Evolutionary conservation across 2,113 vertebrate species (phyloP), one percentile per base, ranked within the genome.

Genomic region (Condylura cristata): DNA sequence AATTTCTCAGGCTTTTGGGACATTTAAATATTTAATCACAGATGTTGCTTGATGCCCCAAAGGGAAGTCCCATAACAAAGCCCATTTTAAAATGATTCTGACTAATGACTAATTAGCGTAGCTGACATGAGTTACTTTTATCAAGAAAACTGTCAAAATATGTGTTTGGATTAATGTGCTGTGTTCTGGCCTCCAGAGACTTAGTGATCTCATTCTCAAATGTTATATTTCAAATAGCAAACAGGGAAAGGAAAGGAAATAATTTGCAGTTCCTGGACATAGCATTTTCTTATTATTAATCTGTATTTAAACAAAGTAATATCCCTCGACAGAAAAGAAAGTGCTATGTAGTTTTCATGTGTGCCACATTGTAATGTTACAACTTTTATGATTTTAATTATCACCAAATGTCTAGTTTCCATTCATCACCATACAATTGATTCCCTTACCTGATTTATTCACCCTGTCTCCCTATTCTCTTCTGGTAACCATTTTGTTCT

Each of bases 1-100:
- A 95, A 65, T 80, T 86, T 94, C 63, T 90, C 8, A 3, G 74
- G 75, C 28, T 65, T 94, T 86, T 60, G 32, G 90, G 37, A 34
- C 17, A 41, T 32, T 46, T 2, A 74, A 81, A 66, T 60, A 81
- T 37, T 66, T 71, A 70, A 44, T 83, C 37, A 24, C 6, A 85
- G n/a, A 6, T 56, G 24, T 30, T 10, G 37, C 51, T 6, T 32
- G 12, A 85, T 39, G 48, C 2, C 18, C 74, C 13, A 56, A 28
- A 75, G 20, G 6, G 1, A 18, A 6, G 10, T 6, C 10, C 30
- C 37, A 46, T 22, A 41, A 58, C 30, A 68, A 90, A 86, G 84
- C 7, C 7, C 30, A 20, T 22, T 1, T 41, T 68, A 78, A 63
- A 14, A 63, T 28, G 85, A 37, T 70, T 93, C 34, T 82, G 58